Percentiles rank a stretch among this genome's conserved stretches.
phyloP scores from a whole-genome alignment of 2,113 vertebrate genomes.

The Cisticola juncidis region DNA sequence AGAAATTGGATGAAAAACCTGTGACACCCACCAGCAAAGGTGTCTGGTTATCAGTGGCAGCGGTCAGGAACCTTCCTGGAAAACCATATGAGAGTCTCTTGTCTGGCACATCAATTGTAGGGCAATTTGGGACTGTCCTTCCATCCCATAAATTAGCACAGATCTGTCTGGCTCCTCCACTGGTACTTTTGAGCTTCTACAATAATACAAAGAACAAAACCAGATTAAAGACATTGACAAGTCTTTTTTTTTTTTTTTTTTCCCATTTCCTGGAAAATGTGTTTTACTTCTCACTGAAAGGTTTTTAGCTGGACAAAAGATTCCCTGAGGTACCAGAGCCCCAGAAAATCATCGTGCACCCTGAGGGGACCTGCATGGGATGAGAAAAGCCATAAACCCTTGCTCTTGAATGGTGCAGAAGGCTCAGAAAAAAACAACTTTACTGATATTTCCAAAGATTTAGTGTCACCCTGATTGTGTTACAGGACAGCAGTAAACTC shows the following conservation, averaged over 20 bases:
- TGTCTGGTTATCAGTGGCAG: neutral
- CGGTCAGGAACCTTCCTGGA: neutral
- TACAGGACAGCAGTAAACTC: neutral
- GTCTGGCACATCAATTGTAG: neutral
- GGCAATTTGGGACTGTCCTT: neutral
- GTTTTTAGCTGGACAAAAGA: neutral
- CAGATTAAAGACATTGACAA: neutral
- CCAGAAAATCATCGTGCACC: neutral
- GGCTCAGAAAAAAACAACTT: neutral
- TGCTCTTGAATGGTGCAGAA: neutral
- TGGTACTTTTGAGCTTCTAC: neutral
- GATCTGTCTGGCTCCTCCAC: neutral
- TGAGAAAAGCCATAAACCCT: neutral
- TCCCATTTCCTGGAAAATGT: neutral
- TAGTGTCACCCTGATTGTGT: too few relatives aligned
- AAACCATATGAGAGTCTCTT: neutral
- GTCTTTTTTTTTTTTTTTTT: neutral
- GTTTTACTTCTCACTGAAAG: neutral
- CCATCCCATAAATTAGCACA: neutral
- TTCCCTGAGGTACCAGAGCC: neutral
- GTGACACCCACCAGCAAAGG: neutral
- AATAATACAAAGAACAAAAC: neutral
- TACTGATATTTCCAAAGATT: neutral
- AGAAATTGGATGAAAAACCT: neutral
- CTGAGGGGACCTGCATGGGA: neutral